A percentile compares a stretch with the other conserved stretches of the same genome.
These are phyloP conservation scores for Drosophila emarginata DNA, from an alignment of 2,888 invertebrate genomes.

Conservation along the genomic window DNA sequence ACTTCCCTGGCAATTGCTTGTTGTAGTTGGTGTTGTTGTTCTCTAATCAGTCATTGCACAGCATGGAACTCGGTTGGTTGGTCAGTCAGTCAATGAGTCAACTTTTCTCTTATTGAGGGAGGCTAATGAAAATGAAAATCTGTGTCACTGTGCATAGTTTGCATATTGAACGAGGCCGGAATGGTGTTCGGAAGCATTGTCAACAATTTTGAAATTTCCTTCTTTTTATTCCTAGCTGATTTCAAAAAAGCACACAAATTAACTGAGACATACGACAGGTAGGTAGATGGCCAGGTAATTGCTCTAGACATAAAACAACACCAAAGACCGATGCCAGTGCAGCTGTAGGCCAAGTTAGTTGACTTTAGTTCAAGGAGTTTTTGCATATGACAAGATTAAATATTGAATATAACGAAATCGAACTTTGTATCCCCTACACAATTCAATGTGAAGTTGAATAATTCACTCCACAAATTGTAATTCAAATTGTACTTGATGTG, in stretches of 20 bases:
- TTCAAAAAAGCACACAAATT: constrained; percentile 41
- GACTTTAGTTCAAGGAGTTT: constrained; percentile 42
- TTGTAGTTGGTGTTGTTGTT: constrained; percentile 34
- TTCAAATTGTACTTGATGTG: too few relatives aligned
- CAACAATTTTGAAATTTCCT: constrained; percentile 27
- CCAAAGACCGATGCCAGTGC: background rate
- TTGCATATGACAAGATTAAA: background rate
- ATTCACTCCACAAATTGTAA: too few relatives aligned
- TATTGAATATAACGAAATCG: background rate
- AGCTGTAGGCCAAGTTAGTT: constrained; percentile 49
- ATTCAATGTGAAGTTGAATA: too few relatives aligned
- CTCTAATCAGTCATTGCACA: constrained; percentile 63
- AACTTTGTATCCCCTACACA: background rate
- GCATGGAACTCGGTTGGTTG: constrained; percentile 44
- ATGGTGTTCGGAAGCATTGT: background rate
- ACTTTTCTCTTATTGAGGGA: background rate
- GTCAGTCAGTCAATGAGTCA: constrained; percentile 16
- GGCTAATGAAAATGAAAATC: constrained; percentile 67
- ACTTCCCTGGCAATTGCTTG: constrained; percentile 19
- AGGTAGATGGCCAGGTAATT: constrained; percentile 29
- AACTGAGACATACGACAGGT: constrained; percentile 40
- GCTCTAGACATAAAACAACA: constrained; percentile 13
- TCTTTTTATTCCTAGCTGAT: constrained; percentile 11
- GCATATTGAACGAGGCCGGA: constrained; percentile 42
- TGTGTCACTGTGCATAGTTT: constrained; percentile 64